These are phyloP conservation scores for Liopterus haemorrhoidalis DNA, from an alignment of 2,888 invertebrate genomes.

Conservation along the genomic window DNA sequence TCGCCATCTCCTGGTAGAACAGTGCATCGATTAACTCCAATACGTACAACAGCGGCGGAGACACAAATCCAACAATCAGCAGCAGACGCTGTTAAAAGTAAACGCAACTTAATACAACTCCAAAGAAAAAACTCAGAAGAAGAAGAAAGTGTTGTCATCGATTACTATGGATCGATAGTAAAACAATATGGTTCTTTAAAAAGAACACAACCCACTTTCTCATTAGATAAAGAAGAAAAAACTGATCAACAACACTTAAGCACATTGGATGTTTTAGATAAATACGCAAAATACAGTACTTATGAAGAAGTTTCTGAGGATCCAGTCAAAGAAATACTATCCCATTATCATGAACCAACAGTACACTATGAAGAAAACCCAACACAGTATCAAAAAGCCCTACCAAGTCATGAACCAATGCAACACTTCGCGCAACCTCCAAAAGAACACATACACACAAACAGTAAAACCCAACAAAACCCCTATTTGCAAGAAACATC, in stretches of 20 bases:
- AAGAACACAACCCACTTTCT: conserved; percentile 50
- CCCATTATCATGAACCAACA: conserved; percentile 15
- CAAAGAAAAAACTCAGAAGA: conserved; percentile 45
- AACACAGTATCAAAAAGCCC: conserved; percentile 34
- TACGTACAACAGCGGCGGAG: conserved; percentile 2
- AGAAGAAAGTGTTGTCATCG: conserved; percentile 64
- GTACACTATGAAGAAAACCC: conserved; percentile 30
- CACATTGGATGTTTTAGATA: no score
- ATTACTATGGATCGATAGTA: conserved; percentile 76
- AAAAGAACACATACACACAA: conserved; percentile 17
- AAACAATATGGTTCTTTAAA: conserved; percentile 59
- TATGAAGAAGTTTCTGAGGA: conserved; percentile 29
- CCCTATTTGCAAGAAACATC: conserved; percentile 20
- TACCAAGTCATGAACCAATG: conserved; percentile 33
- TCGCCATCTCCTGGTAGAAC: conserved; percentile 44
- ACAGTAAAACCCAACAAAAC: conserved; percentile 19
- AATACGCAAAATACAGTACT: conserved; percentile 21
- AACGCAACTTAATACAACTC: conserved; percentile 12
- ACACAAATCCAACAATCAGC: conserved; percentile 10
- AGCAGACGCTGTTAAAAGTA: conserved; percentile 18
- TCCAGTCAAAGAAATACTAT: conserved; percentile 25
- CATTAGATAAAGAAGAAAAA: conserved; percentile 58
- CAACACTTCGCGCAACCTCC: conserved; percentile 26
- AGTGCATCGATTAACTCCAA: neutral
- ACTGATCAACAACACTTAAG: no score